phyloP scores from a whole-genome alignment of 23 tunicate genomes.

The Diplosoma virens region DNA sequence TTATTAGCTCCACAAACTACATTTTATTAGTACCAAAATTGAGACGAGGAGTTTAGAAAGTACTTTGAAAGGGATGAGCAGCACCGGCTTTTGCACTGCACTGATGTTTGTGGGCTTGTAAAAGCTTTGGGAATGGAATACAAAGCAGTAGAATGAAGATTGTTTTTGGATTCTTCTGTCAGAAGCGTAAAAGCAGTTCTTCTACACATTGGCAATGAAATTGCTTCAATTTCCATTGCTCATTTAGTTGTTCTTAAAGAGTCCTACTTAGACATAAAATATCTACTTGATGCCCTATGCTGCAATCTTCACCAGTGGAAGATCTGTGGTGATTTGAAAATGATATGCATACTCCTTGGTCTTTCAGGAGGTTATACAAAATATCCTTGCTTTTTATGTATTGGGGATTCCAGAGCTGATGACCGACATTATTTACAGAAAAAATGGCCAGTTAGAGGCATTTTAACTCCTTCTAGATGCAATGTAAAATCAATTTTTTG shows the following conservation, averaged over 20 bases:
- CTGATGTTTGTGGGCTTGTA: no score
- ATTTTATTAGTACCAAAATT: no score
- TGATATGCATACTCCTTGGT: no score
- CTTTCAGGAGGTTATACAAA: neutral
- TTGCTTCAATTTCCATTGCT: no score
- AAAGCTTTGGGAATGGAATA: neutral
- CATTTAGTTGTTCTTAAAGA: no score
- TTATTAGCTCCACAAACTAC: no score
- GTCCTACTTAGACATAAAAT: neutral
- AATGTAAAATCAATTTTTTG: slow-evolving; percentile 1
- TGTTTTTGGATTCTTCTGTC: no score
- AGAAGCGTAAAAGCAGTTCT: no score
- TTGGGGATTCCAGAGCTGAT: slow-evolving; percentile 10
- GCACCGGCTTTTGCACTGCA: no score
- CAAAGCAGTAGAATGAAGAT: neutral
- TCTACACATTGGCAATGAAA: no score
- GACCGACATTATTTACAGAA: slow-evolving; percentile 2
- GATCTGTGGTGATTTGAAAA: neutral
- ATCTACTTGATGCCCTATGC: neutral
- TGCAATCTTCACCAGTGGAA: neutral
- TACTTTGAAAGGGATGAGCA: no score
- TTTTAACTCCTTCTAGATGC: neutral
- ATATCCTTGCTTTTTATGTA: slow-evolving; percentile 6
- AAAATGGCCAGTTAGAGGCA: neutral
- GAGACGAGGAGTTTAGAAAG: no score